Evolutionary conservation across 2,113 vertebrate species (phyloP).

Genomic region (Phalacrocorax aristotelis): DNA sequence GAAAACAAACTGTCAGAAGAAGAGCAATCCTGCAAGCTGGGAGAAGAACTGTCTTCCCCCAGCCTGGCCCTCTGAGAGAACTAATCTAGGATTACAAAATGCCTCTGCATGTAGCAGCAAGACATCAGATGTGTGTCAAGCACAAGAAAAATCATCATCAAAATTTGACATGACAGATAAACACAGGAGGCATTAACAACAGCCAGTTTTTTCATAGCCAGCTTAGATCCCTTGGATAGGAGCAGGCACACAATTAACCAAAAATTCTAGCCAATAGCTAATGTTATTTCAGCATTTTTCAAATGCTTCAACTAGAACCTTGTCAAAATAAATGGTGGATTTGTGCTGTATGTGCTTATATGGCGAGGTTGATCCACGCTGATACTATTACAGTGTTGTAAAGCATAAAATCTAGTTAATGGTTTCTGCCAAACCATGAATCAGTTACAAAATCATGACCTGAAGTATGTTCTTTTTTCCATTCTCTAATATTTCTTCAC

Average conservation of each 20-base stretch:
- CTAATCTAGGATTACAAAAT: not conserved
- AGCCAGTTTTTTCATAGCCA: conserved; percentile 46
- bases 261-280: conserved; percentile 56
- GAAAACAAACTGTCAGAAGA: not conserved
- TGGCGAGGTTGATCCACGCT: conserved; percentile 74
- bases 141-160: conserved; percentile 32
- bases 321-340: conserved; percentile 75
- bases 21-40: not conserved
- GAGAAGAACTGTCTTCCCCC: not conserved
- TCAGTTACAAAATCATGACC: conserved; percentile 76
- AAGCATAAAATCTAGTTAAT: conserved; percentile 77
- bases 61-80: not conserved
- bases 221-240: conserved; percentile 47
- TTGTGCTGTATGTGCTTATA: conserved; percentile 80
- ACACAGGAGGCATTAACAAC: conserved; percentile 48
- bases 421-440: conserved; percentile 80
- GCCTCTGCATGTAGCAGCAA: not conserved
- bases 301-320: conserved; percentile 72
- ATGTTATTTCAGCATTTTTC: conserved; percentile 73
- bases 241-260: conserved; percentile 21
- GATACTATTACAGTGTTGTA: conserved; percentile 70
- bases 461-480: conserved; percentile 79
- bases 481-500: conserved; percentile 82
- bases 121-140: conserved; percentile 45
- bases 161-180: conserved; percentile 42